phyloP scores from a whole-genome alignment of 2,797 vertebrate species.

The Erithacus rubecula region DNA sequence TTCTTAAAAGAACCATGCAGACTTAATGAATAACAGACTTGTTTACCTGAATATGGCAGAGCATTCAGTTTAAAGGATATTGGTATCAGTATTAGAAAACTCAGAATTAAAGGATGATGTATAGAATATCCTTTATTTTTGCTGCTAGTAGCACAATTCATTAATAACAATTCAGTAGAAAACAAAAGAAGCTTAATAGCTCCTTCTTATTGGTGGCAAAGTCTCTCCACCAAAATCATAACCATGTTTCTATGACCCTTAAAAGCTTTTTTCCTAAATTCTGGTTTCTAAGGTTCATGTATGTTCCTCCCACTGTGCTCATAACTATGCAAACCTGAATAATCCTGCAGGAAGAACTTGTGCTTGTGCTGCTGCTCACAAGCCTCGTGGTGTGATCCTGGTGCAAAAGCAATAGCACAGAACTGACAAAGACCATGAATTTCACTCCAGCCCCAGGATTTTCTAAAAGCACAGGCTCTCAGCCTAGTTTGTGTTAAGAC shows the following conservation, averaged over 20 bases:
- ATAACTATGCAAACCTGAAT: neutral
- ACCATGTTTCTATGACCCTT: neutral
- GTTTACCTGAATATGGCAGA: neutral
- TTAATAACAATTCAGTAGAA: neutral
- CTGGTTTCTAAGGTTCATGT: neutral
- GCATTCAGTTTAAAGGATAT: neutral
- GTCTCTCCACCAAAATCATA: neutral
- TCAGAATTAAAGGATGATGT: neutral
- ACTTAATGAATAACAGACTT: neutral
- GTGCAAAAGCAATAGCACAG: neutral
- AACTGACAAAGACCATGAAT: neutral
- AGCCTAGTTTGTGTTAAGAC: neutral
- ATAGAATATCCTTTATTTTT: neutral
- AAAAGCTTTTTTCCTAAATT: neutral
- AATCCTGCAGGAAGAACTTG: neutral
- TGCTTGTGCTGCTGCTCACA: neutral
- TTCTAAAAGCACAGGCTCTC: slow-evolving; percentile 2
- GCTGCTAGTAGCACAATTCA: neutral
- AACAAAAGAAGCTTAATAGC: neutral
- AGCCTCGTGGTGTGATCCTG: neutral
- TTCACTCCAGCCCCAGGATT: neutral
- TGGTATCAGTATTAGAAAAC: neutral
- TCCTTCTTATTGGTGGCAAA: neutral
- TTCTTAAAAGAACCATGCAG: slow-evolving; percentile 56
- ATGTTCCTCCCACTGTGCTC: neutral